Conservation (phyloP, 2,113 vertebrate genomes). For the Cyanoderma ruficeps region DNA sequence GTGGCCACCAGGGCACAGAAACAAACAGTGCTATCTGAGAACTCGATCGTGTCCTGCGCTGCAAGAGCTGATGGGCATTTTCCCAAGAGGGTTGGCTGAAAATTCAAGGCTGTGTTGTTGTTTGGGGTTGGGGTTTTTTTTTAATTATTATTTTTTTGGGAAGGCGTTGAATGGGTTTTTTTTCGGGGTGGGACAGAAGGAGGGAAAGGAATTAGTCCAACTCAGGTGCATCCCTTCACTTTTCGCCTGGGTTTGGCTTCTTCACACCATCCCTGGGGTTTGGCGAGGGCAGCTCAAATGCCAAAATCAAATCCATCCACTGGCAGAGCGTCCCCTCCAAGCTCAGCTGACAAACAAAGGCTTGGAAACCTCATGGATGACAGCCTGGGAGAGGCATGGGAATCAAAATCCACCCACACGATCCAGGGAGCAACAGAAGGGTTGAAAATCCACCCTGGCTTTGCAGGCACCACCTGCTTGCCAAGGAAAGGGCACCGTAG, state of each 20-base stretch:
- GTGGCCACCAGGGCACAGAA: neutral
- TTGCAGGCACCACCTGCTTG: neutral
- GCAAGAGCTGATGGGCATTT: neutral
- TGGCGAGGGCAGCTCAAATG: neutral
- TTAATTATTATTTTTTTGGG: neutral
- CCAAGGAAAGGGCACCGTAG: neutral
- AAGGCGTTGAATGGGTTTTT: neutral
- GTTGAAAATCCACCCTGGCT: neutral
- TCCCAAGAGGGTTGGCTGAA: neutral
- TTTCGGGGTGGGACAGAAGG: neutral
- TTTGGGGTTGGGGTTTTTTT: neutral
- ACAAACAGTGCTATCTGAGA: conserved; percentile 24
- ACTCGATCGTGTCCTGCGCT: rapidly evolving
- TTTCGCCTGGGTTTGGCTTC: neutral
- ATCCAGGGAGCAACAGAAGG: neutral
- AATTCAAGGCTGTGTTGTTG: neutral
- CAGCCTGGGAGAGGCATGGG: neutral
- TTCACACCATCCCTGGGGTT: neutral
- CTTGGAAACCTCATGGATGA: neutral
- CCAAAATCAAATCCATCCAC: rapidly evolving
- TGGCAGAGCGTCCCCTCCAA: rapidly evolving
- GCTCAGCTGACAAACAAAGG: neutral
- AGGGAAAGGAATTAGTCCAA: neutral
- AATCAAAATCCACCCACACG: neutral
- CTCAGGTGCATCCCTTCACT: neutral